Percentiles rank a stretch among this genome's conserved stretches.
phyloP scores from a whole-genome alignment of 1,140 invertebrate species.

The Zaprionus davidi region DNA sequence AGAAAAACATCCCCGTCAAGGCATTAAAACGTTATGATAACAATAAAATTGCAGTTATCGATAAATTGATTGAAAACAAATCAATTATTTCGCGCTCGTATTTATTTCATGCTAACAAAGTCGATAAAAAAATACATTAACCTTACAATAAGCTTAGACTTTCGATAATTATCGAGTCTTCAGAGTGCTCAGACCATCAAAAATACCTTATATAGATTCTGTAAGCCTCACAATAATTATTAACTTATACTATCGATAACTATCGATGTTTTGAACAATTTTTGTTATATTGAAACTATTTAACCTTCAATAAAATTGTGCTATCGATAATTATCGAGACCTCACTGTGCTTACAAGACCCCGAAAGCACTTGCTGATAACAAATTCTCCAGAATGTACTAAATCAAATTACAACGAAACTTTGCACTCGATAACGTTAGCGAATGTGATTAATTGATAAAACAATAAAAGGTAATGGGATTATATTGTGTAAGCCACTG shows the following conservation, averaged over 20 bases:
- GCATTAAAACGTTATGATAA: background rate
- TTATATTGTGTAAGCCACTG: background rate
- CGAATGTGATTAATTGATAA: slow-evolving; percentile 1
- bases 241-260: background rate
- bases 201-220: too few relatives aligned
- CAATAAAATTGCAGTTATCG: background rate
- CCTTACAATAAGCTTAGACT: too few relatives aligned
- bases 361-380: background rate
- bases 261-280: background rate
- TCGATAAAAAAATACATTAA: background rate
- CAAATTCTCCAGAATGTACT: slow-evolving; percentile 1
- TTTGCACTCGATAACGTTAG: background rate
- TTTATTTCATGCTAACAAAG: background rate
- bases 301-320: background rate
- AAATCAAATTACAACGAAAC: background rate
- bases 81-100: background rate
- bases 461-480: background rate
- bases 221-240: background rate
- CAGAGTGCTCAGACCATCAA: too few relatives aligned
- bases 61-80: background rate
- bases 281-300: background rate
- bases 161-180: too few relatives aligned
- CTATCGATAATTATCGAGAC: background rate
- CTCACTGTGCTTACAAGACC: background rate
- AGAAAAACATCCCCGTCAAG: background rate